Evolutionary conservation across 2,888 invertebrate species (phyloP), one percentile per base, ranked within the genome.

Genomic region (Eustalomyia histrio): DNA sequence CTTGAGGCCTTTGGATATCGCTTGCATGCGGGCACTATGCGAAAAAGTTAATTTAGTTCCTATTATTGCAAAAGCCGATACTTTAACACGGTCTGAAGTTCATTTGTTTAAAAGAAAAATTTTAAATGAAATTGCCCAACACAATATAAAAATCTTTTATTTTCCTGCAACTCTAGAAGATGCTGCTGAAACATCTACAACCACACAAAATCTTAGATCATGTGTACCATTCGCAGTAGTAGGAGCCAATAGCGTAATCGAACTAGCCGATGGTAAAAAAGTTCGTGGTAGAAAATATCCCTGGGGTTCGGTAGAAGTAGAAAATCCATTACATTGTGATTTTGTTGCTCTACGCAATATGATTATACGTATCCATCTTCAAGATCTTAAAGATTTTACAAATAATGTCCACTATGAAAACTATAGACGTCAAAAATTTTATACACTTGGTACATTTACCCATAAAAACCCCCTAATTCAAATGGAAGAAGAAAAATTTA

Each of bases 381-480:
- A 99, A 91, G 99, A 99, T 90, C 92, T 99, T 84, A 98, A 98
- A 91, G 99, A 99, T 90, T 98, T 99, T 16, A 99, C 99, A 80
- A 98, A 98, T 91, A 98, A 97, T 88, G 98, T 99, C n/a, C 99
- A 99, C 91, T 99, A 99, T 89, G 99, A 99, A 92, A 99, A 99
- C 92, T 99, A 97, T 92, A 94, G 99, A 84, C 98, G 97, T 92
- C 94, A 97, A 87, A 98, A 97, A 88, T 92, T 98, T 71, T 97
- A 97, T 58, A 97, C 97, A 17, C 92, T 97, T 78, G 95, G 96
- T 9, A 93, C 96, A 87, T 93, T 96, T 87, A 96, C 96, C 7
- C 97, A 97, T 92, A 97, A 97, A 94, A 99, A 99, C 92, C 99
- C 99, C 60, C 92, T 99, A 89, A 97, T 98, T 74, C 98, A 98